A percentile compares a stretch with the other conserved stretches of the same genome.
phyloP scores from a whole-genome alignment of 2,797 vertebrate genomes.

The Natrix natrix region DNA sequence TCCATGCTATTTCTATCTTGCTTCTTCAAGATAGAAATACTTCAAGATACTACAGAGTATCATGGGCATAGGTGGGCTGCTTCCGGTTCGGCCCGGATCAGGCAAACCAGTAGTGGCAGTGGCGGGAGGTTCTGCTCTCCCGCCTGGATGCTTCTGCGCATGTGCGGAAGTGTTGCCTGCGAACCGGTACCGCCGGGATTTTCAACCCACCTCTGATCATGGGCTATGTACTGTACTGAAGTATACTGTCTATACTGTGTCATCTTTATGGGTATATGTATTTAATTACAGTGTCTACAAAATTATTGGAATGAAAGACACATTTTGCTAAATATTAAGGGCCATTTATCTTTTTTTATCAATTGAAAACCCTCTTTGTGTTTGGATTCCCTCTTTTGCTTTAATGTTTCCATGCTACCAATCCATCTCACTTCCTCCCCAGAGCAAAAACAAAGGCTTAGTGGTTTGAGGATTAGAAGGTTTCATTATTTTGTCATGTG shows the following conservation, averaged over 20 bases:
- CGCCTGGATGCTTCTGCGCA: too few relatives aligned
- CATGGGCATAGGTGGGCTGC: neutral
- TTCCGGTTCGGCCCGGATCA: too few relatives aligned
- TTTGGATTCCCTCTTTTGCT: neutral
- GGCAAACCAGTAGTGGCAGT: too few relatives aligned
- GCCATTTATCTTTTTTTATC: neutral
- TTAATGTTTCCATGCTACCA: neutral
- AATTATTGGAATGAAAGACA: neutral
- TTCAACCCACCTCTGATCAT: neutral
- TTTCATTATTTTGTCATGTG: slow-evolving; percentile 13
- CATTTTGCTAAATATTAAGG: neutral
- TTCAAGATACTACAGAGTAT: neutral
- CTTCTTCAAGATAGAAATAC: neutral
- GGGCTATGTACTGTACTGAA: neutral
- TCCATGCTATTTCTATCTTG: neutral
- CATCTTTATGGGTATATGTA: neutral
- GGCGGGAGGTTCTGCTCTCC: too few relatives aligned
- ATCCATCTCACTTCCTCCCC: neutral
- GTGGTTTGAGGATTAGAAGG: slow-evolving; percentile 2
- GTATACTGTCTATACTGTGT: neutral
- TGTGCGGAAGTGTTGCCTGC: too few relatives aligned
- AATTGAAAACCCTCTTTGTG: neutral
- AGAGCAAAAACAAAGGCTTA: neutral
- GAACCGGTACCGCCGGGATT: too few relatives aligned
- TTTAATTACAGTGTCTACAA: neutral